Base-by-base conservation (phyloP, 1,140 invertebrate species). In the Heliconius congener region DNA sequence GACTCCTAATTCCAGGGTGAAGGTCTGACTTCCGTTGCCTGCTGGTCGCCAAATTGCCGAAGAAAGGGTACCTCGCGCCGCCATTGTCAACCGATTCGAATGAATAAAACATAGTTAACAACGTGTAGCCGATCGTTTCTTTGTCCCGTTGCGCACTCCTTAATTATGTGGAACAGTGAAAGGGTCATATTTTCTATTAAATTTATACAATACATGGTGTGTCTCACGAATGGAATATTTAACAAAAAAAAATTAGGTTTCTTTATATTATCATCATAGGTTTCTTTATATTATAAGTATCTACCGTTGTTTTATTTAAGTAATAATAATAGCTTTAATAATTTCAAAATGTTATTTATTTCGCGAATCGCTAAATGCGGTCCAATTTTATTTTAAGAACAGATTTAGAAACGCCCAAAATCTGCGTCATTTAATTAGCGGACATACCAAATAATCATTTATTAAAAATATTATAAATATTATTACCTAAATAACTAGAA, bases 171-270 rank as follows among this genome's bases (percentile, higher is more conserved):
- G 88, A 93, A 91, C 90, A 89, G 88, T 90, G 89, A 93, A 94
- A 92, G 92, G 92, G 93, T 94, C 92, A 94, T 91, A 92, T 90
- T 93, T 93, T 93, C 89, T 92, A 93, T 93, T 93, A 92, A 93
- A 91, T 92, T 93, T 91, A 85, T 88, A 90, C 83, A 90, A 88
- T 88, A 92, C 83, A 89, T 82, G 86, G 83, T 91, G 90, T 88
- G 9, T 66, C 13, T 13, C 13, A 27, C 8, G 19, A 23, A n/a
- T 66, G 27, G 30, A 1, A 16, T 66, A 66, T 66, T 66, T 27
- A 30, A 27, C 23, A 27, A 37, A 37, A 37, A 57, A 19, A 27
- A 27, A 27, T 27, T 9, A 19, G 5, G 4, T 23, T 57, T n/a
- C 8, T 57, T 57, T 23, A 9, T 27, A 57, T 23, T 46, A 46